Evolutionary conservation across 2,888 invertebrate species (phyloP).

Genomic region (Lydus trimaculatus): DNA sequence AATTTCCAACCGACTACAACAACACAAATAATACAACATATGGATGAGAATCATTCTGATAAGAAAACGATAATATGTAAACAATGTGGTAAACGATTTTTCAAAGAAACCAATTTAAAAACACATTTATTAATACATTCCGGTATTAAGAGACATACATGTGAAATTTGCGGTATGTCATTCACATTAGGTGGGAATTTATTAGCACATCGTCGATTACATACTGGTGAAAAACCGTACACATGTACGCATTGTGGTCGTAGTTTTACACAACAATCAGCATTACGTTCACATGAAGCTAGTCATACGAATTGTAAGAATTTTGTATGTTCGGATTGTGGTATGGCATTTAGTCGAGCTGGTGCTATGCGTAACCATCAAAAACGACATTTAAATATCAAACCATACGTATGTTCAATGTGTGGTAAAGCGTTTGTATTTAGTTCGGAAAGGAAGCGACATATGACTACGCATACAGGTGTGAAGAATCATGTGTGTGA

Average conservation of each 20-base stretch:
- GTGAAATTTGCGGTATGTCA: conserved; percentile 44
- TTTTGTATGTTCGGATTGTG: conserved; percentile 42
- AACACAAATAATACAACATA: conserved; percentile 36
- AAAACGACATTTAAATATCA: conserved; percentile 34
- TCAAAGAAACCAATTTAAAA: conserved; percentile 37
- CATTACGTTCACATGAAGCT: conserved; percentile 42
- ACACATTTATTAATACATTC: conserved; percentile 41
- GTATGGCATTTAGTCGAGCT: conserved; percentile 38
- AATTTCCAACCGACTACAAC: conserved; percentile 29
- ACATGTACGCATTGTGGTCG: conserved; percentile 40
- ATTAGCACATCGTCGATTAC: conserved; percentile 39
- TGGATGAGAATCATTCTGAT: conserved; percentile 40
- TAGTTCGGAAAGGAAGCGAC: conserved; percentile 41
- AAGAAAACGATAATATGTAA: conserved; percentile 39
- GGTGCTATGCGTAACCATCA: conserved; percentile 40
- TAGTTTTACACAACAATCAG: conserved; percentile 41
- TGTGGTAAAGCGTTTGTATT: conserved; percentile 42
- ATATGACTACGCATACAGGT: conserved; percentile 44
- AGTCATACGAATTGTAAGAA: conserved; percentile 37
- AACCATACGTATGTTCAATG: conserved; percentile 38
- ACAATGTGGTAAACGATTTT: conserved; percentile 41
- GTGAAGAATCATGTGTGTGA: conserved; percentile 56
- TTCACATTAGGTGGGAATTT: conserved; percentile 41
- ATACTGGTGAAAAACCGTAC: conserved; percentile 43
- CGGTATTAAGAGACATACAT: conserved; percentile 41